Conservation (phyloP, 2,888 invertebrate genomes). For the Pediacus dermestoides region DNA sequence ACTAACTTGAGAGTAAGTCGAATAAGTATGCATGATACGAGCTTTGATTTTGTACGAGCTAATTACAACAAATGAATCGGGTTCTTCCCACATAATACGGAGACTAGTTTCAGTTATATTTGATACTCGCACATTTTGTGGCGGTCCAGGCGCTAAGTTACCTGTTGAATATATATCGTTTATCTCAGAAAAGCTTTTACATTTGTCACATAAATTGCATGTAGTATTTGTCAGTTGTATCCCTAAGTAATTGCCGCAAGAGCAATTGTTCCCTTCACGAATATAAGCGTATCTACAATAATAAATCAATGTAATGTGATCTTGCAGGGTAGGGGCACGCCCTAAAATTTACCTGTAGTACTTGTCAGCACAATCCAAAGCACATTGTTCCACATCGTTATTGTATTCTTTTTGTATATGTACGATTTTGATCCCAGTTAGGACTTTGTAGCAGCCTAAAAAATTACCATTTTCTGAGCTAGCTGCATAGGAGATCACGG, state of each 20-base stretch:
- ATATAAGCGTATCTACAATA: conserved; percentile 37
- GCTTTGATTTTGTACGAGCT: conserved; percentile 58
- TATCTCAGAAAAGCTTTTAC: conserved; percentile 28
- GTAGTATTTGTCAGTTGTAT: conserved; percentile 33
- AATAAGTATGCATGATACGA: conserved; percentile 56
- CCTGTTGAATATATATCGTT: conserved; percentile 39
- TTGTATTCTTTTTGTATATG: conserved; percentile 22
- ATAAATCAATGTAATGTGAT: conserved; percentile 3
- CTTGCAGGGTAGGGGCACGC: too few relatives aligned
- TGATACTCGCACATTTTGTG: conserved; percentile 56
- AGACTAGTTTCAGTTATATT: conserved; percentile 64
- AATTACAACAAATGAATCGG: conserved; percentile 55
- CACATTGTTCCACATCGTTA: conserved; percentile 25
- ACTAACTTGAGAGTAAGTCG: conserved; percentile 52
- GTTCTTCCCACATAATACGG: conserved; percentile 57
- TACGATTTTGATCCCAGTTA: too few relatives aligned
- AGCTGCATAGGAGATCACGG: conserved; percentile 12
- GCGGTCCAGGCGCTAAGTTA: conserved; percentile 64
- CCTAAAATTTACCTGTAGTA: conserved; percentile 33
- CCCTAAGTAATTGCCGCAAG: conserved; percentile 40
- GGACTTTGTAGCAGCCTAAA: conserved; percentile 39
- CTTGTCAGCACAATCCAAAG: conserved; percentile 30
- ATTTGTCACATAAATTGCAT: conserved; percentile 29
- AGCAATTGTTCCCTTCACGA: conserved; percentile 30
- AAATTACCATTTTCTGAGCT: conserved; percentile 18